Percentiles rank a stretch among this genome's conserved stretches.
These are phyloP conservation scores for Crossocerus cetratus DNA, from an alignment of 2,888 invertebrate species.

Conservation along the genomic window DNA sequence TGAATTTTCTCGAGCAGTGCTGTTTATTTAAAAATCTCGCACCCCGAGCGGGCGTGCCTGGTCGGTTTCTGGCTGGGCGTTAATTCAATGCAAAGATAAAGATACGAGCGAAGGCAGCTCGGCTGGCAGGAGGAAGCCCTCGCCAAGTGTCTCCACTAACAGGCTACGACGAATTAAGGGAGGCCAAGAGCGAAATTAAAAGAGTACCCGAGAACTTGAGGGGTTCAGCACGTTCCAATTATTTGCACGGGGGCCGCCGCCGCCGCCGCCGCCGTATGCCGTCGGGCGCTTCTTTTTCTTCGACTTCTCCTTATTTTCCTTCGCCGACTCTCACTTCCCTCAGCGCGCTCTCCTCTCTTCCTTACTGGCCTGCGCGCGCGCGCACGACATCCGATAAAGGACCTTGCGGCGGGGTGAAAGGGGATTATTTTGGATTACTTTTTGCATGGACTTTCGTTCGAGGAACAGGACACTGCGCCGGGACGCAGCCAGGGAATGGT, in stretches of 20 bases:
- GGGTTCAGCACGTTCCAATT: conserved; percentile 65
- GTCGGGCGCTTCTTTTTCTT: conserved; percentile 9
- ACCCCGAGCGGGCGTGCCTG: conserved; percentile 2
- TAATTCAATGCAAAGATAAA: conserved; percentile 56
- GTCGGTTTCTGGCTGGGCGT: conserved; percentile 39
- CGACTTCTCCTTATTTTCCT: conserved; percentile 39
- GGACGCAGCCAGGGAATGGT: conserved; percentile 9
- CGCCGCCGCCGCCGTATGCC: too few species aligned
- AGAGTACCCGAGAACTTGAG: conserved; percentile 58
- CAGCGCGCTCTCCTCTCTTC: conserved; percentile 19
- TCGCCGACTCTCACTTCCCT: too few species aligned
- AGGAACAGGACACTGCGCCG: conserved; percentile 13
- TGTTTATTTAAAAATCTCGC: conserved; percentile 28
- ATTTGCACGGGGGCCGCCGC: conserved; percentile 56
- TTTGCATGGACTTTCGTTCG: conserved; percentile 47
- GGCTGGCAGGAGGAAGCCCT: conserved; percentile 15
- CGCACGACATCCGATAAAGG: conserved; percentile 43
- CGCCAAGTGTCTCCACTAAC: conserved; percentile 56
- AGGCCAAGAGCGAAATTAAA: conserved; percentile 64
- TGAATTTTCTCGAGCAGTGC: background rate
- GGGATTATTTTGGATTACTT: conserved; percentile 66
- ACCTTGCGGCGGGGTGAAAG: conserved; percentile 36
- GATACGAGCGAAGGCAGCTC: conserved; percentile 11
- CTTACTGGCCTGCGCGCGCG: conserved; percentile 40
- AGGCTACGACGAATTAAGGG: conserved; percentile 66